A percentile compares a stretch with the other conserved stretches of the same genome.
phyloP scores from a whole-genome alignment of 37 sponge, comb jelly and placozoan genomes.

The Aplysina aerophoba region DNA sequence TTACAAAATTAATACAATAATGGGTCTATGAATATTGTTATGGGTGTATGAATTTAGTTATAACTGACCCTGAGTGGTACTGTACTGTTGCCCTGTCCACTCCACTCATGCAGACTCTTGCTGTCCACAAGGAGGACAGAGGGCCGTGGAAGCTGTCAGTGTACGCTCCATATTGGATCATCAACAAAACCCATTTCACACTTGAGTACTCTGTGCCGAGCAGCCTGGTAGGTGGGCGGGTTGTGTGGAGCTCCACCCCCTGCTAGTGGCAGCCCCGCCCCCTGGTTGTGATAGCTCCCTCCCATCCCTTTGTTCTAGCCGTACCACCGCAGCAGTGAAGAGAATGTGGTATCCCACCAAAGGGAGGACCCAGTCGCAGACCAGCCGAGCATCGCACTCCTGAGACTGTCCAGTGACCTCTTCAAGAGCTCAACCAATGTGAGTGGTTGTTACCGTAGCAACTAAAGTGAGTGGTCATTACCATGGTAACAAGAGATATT shows the following conservation, averaged over 20 bases:
- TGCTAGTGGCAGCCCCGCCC: too few species aligned
- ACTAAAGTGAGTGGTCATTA: too few species aligned
- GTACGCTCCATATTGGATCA: constrained; percentile 87
- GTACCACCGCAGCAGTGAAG: background rate
- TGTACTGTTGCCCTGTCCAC: background rate
- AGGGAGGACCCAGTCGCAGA: too few species aligned
- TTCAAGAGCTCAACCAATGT: constrained; percentile 14
- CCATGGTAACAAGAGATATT: too few species aligned
- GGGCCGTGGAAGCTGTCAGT: constrained; percentile 63
- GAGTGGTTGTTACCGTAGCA: too few species aligned
- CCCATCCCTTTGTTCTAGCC: background rate
- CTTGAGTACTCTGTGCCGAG: constrained; percentile 66
- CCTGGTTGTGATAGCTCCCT: too few species aligned
- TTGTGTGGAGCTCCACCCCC: too few species aligned
- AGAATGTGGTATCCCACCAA: background rate
- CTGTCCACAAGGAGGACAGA: constrained; percentile 43
- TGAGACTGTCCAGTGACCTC: constrained; percentile 1
- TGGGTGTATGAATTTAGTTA: too few species aligned
- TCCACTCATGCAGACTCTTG: background rate
- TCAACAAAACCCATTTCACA: constrained; percentile 79
- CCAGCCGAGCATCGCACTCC: background rate
- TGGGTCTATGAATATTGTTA: too few species aligned
- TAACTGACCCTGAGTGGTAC: background rate
- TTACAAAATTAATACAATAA: too few species aligned
- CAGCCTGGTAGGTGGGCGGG: background rate